Percentiles rank a stretch among this genome's conserved stretches.
Conservation (phyloP, 2,797 vertebrate genomes). For the Sarcophilus harrisii region DNA sequence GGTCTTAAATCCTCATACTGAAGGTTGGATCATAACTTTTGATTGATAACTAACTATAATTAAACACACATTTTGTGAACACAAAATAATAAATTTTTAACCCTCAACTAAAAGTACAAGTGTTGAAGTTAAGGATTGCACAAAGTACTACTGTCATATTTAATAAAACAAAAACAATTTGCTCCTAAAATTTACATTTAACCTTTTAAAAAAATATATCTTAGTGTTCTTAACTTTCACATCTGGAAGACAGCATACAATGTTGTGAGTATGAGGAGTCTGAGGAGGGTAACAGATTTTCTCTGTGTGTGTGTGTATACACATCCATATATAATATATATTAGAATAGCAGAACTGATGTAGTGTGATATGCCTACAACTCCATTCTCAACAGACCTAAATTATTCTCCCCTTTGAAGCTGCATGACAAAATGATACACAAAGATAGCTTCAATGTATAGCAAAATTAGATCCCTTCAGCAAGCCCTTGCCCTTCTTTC, state of each 20-base stretch:
- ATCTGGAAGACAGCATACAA: conserved; percentile 35
- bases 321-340: not conserved
- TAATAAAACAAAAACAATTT: conserved; percentile 55
- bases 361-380: not conserved
- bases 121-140: conserved; percentile 49
- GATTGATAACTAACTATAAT: not conserved
- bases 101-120: conserved; percentile 7
- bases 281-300: not conserved
- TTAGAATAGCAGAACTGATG: not conserved
- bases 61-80: conserved; percentile 24
- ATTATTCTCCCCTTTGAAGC: not conserved
- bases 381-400: not conserved
- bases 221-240: not conserved
- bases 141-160: conserved; percentile 34
- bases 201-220: conserved; percentile 5
- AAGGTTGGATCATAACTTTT: not conserved
- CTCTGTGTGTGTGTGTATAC: too few relatives aligned
- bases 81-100: conserved; percentile 11
- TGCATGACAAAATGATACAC: not conserved
- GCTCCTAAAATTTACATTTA: conserved; percentile 50
- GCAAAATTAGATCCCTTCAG: not conserved
- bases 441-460: not conserved
- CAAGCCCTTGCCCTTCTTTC: not conserved
- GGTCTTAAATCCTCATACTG: conserved; percentile 25
- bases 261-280: conserved; percentile 13